phyloP scores from a whole-genome alignment of 2,113 vertebrate genomes.

The Trinectes maculatus region DNA sequence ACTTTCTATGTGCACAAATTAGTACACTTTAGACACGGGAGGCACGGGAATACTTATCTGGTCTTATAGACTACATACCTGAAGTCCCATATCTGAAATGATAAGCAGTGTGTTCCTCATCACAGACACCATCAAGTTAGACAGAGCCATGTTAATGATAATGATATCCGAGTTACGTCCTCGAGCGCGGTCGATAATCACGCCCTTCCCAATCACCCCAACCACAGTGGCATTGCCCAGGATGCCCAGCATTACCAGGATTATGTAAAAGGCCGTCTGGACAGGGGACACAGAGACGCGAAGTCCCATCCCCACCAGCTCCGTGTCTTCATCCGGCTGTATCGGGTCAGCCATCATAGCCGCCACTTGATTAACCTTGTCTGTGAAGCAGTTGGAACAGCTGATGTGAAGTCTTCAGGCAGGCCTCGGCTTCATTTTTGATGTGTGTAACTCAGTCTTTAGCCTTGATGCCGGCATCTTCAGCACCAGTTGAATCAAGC shows the following conservation, averaged over 20 bases:
- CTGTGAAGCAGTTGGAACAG: slow-evolving; percentile 7
- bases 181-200: slow-evolving; percentile 54
- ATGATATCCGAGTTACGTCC: slow-evolving; percentile 81
- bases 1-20: too few species aligned
- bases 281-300: slow-evolving; percentile 43
- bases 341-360: background rate
- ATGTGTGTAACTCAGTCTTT: background rate
- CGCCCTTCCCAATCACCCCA: slow-evolving; percentile 70
- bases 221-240: slow-evolving; percentile 78
- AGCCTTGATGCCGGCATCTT: background rate
- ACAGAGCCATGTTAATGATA: slow-evolving; percentile 82
- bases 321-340: background rate
- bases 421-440: slow-evolving; percentile 10
- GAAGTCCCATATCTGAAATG: slow-evolving; percentile 72
- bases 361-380: background rate
- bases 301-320: slow-evolving; percentile 63
- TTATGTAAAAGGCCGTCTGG: slow-evolving; percentile 65
- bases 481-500: background rate
- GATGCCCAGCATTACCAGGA: slow-evolving; percentile 79
- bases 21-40: too few species aligned
- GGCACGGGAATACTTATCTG: too few species aligned
- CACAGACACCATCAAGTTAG: slow-evolving; percentile 81
- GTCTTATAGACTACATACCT: slow-evolving; percentile 65
- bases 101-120: slow-evolving; percentile 78
- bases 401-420: background rate